Percentiles rank a stretch among this genome's conserved stretches.
Evolutionary conservation across 2,113 vertebrate genomes (phyloP).

Genomic region (Gavia stellata): DNA sequence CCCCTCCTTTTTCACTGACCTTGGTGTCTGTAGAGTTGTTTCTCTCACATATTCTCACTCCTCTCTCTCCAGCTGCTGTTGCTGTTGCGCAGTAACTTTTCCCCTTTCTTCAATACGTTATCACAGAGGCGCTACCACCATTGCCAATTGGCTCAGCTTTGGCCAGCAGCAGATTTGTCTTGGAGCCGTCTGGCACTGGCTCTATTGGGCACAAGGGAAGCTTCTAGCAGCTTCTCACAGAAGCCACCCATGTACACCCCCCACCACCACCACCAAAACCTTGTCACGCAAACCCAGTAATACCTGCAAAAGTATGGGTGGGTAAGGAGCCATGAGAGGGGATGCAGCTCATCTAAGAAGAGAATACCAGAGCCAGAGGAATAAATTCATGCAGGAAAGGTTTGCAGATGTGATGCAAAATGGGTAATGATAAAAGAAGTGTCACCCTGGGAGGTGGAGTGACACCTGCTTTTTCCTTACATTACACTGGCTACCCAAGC

Average conservation of each 20-base stretch:
- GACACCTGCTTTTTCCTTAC: neutral
- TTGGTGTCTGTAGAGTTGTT: neutral
- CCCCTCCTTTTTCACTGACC: neutral
- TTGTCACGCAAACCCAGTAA: neutral
- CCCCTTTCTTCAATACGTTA: neutral
- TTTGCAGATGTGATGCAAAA: neutral
- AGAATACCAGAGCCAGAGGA: neutral
- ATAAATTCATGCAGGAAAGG: neutral
- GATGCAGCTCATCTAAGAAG: neutral
- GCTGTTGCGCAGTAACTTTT: neutral
- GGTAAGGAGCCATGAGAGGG: neutral
- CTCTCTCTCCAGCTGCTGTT: neutral
- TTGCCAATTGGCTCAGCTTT: neutral
- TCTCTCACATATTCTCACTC: neutral
- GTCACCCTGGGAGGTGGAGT: neutral
- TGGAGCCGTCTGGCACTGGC: neutral
- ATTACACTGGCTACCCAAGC: neutral
- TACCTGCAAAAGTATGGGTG: neutral
- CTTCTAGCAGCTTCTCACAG: neutral
- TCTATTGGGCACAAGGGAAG: neutral
- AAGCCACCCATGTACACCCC: neutral
- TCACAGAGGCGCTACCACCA: neutral
- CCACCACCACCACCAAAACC: neutral
- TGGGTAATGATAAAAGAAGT: neutral
- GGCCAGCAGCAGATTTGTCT: neutral